phyloP scores from a whole-genome alignment of 2,888 invertebrate genomes.

The Andrena flavipes region DNA sequence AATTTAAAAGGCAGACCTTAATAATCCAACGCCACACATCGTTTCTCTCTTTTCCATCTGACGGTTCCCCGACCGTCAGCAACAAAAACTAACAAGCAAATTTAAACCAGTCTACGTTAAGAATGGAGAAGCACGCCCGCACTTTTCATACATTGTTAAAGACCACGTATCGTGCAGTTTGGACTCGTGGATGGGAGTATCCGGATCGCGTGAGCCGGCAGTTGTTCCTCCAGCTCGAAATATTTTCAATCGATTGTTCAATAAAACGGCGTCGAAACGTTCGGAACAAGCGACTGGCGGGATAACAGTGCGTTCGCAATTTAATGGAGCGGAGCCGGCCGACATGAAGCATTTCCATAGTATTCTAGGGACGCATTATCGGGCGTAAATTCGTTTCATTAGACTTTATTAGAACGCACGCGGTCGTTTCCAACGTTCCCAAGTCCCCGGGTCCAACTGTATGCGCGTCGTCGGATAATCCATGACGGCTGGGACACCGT shows the following conservation, averaged over 20 bases:
- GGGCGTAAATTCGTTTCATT: slow-evolving; percentile 66
- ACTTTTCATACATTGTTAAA: not conserved
- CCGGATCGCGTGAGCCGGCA: not conserved
- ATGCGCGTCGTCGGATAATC: slow-evolving; percentile 48
- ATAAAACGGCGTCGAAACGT: slow-evolving; percentile 41
- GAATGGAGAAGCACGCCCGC: not conserved
- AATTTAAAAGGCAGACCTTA: no score
- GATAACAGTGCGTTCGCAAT: slow-evolving; percentile 33
- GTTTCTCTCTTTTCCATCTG: no score
- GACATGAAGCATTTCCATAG: slow-evolving; percentile 57
- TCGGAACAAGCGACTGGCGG: slow-evolving; percentile 9
- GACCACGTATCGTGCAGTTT: not conserved
- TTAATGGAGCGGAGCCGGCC: slow-evolving; percentile 38
- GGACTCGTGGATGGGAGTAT: not conserved
- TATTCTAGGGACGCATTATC: slow-evolving; percentile 61
- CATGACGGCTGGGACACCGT: slow-evolving; percentile 51
- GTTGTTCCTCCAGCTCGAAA: slow-evolving; percentile 14
- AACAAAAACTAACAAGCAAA: not conserved
- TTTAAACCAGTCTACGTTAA: not conserved
- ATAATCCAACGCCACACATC: no score
- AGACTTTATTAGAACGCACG: slow-evolving; percentile 65
- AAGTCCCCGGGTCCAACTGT: slow-evolving; percentile 31
- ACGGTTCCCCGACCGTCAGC: no score
- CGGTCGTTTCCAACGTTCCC: slow-evolving; percentile 48
- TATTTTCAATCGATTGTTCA: slow-evolving; percentile 47